A percentile compares a stretch with the other conserved stretches of the same genome.
These are phyloP conservation scores for Yponomeuta plumbellus DNA, from an alignment of 2,888 invertebrate species.

Conservation along the genomic window DNA sequence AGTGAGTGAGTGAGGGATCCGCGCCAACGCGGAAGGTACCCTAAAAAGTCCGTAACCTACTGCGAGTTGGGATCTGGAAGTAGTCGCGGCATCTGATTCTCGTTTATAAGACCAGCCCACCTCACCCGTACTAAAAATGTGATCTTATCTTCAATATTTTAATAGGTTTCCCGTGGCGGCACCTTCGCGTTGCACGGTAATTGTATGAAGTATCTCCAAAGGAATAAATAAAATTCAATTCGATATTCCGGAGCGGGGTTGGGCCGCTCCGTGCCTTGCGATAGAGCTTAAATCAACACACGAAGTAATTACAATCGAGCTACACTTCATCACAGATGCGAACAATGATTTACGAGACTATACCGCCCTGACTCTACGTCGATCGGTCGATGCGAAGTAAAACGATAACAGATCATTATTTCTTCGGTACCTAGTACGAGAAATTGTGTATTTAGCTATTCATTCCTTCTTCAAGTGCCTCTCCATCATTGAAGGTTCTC, in stretches of 20 bases:
- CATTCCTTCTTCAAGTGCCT: not conserved
- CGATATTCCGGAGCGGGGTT: constrained; percentile 51
- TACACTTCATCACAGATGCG: constrained; percentile 69
- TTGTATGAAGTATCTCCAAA: constrained; percentile 61
- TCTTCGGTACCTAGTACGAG: not conserved
- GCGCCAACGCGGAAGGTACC: not conserved
- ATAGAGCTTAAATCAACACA: constrained; percentile 74
- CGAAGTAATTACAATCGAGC: constrained; percentile 70
- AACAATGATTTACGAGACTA: constrained; percentile 63
- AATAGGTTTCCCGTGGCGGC: constrained; percentile 72
- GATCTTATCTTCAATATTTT: constrained; percentile 74
- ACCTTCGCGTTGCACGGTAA: constrained; percentile 58
- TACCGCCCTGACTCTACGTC: constrained; percentile 46
- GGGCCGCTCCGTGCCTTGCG: constrained; percentile 43
- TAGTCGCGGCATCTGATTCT: constrained; percentile 53
- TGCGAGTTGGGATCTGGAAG: constrained; percentile 39
- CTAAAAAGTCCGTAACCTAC: not conserved
- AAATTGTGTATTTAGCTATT: not conserved
- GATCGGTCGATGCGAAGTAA: constrained; percentile 24
- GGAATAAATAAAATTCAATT: constrained; percentile 48
- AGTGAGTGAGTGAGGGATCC: not conserved
- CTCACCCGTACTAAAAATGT: constrained; percentile 65
- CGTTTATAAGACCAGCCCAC: constrained; percentile 64
- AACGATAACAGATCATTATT: not conserved
- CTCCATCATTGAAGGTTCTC: too few species aligned